Percentiles rank a stretch among this genome's conserved stretches.
Conservation (phyloP, 2,797 vertebrate genomes). For the Hoplostethus atlanticus region DNA sequence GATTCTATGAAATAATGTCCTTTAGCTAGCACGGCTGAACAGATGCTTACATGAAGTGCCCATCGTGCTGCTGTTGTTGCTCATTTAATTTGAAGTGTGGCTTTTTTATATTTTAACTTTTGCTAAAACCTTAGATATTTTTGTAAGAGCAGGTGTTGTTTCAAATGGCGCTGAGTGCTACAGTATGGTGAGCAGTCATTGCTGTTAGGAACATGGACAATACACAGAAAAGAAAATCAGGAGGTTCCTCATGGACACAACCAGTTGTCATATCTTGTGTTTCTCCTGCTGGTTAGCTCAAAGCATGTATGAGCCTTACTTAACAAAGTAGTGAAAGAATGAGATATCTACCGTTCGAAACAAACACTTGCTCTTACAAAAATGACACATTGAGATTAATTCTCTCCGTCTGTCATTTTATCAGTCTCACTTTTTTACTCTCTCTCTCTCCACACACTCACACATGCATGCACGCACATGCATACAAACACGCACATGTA, state of each 20-base stretch:
- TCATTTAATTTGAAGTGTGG: not conserved
- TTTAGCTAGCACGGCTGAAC: not conserved
- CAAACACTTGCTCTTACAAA: not conserved
- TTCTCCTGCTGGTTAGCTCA: no score
- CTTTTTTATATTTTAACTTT: not conserved
- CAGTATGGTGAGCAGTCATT: no score
- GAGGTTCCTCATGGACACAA: no score
- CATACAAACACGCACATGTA: conserved; percentile 16
- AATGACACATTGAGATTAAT: not conserved
- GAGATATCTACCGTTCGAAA: conserved; percentile 6
- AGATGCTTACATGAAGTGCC: conserved; percentile 10
- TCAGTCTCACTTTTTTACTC: not conserved
- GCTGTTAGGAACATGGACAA: no score
- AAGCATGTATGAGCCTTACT: no score
- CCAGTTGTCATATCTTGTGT: no score
- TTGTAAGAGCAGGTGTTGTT: no score
- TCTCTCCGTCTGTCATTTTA: not conserved
- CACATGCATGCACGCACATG: conserved; percentile 6
- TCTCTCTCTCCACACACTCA: not conserved
- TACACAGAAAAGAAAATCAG: no score
- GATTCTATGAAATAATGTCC: not conserved
- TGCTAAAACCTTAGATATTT: conserved; percentile 14
- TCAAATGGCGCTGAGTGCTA: no score
- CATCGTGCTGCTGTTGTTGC: conserved; percentile 6
- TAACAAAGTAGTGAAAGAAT: not conserved